Evolutionary conservation across 2,888 invertebrate genomes (phyloP), one percentile per base, ranked within the genome.

Genomic region (Orthosia cruda): DNA sequence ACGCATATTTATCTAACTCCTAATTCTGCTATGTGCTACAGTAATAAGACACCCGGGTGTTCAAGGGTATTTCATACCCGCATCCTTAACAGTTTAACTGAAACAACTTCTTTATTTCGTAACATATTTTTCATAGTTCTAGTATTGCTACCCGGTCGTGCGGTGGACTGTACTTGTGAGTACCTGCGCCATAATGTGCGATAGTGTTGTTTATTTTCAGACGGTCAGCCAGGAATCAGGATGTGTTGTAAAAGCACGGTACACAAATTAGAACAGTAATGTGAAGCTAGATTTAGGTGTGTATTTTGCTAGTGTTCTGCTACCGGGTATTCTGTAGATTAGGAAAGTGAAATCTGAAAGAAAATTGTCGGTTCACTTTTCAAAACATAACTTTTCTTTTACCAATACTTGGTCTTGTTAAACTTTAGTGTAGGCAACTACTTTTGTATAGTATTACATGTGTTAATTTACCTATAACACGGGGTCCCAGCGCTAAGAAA

Each of bases 181-280:
- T 69, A 73, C 61, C 16, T 50, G 20, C 13, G n/a, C 45, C 40
- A 47, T 66, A 77, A 49, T 26, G 47, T 57, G 18, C 52, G 57
- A 76, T 76, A 66, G 26, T 54, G 55, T 54, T 74, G 75, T 81
- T 79, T 81, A 81, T 75, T 81, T 81, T 11, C 55, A 68, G 54
- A 50, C 58, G 66, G 45, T 58, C 32, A 50, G 32, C 15, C 20
- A 32, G 50, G 50, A 7, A 52, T 5, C 81, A 54, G 81, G 66
- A 78, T 63, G 52, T 62, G 74, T 52, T 65, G 55, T 52, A 55
- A 49, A 71, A 64, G 58, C 47, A 3, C 7, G 23, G 58, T 45
- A 26, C n/a, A 59, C 49, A 45, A 77, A 80, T 64, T 65, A 55
- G 54, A 45, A n/a, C 80, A 65, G 54, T 80, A 50, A 64, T 77